Percentiles rank a stretch among this genome's conserved stretches.
phyloP scores from a whole-genome alignment of 2,797 vertebrate species.

The Coccyzus lansbergi region DNA sequence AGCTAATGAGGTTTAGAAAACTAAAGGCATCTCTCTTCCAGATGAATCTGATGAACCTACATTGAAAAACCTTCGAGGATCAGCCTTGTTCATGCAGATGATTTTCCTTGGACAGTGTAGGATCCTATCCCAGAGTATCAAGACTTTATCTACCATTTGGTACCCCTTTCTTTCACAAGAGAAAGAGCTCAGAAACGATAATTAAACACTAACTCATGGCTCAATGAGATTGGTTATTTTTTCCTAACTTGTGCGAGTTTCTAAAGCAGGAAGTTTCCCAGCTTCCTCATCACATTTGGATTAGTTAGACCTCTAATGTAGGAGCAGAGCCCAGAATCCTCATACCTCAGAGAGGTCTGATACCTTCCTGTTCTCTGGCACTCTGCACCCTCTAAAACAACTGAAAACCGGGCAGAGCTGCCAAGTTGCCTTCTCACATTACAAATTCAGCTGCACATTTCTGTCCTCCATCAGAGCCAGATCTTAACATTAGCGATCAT shows the following conservation, averaged over 20 bases:
- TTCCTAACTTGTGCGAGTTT: background rate
- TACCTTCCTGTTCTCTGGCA: background rate
- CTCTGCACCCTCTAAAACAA: background rate
- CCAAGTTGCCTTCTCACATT: background rate
- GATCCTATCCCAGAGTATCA: background rate
- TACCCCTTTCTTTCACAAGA: background rate
- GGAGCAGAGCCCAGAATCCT: background rate
- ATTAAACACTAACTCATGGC: background rate
- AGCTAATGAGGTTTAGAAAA: background rate
- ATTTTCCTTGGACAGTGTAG: background rate
- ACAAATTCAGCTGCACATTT: background rate
- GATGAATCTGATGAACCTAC: background rate
- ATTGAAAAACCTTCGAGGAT: background rate
- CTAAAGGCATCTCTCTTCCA: background rate
- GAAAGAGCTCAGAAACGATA: background rate
- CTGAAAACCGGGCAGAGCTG: background rate
- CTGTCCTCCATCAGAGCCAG: background rate
- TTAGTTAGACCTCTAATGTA: background rate
- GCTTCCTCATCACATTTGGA: background rate
- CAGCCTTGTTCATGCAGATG: background rate
- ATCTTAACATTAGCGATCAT: background rate
- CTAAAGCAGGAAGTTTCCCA: background rate
- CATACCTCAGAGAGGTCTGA: background rate
- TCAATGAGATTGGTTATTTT: background rate
- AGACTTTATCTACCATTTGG: background rate